Percentiles rank a stretch among this genome's conserved stretches.
Evolutionary conservation across 23 tunicate species (phyloP).

Genomic region (Clavelina lepadiformis): DNA sequence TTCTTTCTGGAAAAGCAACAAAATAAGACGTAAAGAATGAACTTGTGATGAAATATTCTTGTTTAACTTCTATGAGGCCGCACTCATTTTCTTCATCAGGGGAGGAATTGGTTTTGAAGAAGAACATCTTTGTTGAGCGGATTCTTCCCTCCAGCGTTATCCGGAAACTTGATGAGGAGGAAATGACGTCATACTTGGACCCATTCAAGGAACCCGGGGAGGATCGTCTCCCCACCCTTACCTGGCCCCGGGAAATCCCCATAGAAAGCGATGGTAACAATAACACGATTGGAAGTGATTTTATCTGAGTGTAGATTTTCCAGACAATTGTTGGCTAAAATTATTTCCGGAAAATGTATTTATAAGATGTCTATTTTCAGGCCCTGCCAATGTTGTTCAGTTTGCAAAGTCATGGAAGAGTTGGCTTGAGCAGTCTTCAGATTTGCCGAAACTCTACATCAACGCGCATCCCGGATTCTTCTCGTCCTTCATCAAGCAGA

Average conservation of each 20-base stretch:
- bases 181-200: conserved; percentile 43
- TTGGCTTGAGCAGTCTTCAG: conserved; percentile 39
- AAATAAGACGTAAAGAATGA: no score
- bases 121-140: conserved; percentile 57
- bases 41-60: no score
- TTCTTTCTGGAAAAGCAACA: no score
- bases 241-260: conserved; percentile 88
- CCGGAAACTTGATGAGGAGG: conserved; percentile 54
- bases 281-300: neutral
- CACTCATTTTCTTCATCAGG: no score
- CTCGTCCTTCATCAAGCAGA: conserved; percentile 22
- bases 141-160: conserved; percentile 51
- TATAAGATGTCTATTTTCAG: conserved; percentile 9
- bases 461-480: conserved; percentile 80
- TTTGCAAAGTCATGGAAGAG: conserved; percentile 34
- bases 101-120: conserved; percentile 56
- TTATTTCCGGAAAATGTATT: neutral
- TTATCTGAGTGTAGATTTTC: no score
- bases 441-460: conserved; percentile 66
- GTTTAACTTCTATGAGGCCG: no score
- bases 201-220: conserved; percentile 60
- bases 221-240: conserved; percentile 61
- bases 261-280: conserved; percentile 44
- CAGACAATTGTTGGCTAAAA: no score
- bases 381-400: conserved; percentile 69